A percentile compares a stretch with the other conserved stretches of the same genome.
Evolutionary conservation across 2,113 vertebrate genomes (phyloP).

Genomic region (Ahaetulla prasina): DNA sequence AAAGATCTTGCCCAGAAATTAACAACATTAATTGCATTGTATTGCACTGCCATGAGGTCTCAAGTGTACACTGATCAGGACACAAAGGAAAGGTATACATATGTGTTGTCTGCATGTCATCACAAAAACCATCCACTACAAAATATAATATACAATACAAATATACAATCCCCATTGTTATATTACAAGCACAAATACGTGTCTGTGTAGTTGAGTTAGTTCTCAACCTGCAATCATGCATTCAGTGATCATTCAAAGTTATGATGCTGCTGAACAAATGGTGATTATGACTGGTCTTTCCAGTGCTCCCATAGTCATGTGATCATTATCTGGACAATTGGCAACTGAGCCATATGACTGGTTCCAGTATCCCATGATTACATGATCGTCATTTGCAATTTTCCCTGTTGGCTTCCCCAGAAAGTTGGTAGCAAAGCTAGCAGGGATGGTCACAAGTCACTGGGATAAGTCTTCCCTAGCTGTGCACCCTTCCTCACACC

Average conservation of each 20-base stretch:
- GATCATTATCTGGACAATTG: neutral
- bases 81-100: neutral
- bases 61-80: neutral
- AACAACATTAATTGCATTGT: neutral
- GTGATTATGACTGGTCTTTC: neutral
- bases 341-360: neutral
- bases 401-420: neutral
- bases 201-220: neutral
- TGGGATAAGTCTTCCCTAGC: neutral
- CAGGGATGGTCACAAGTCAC: neutral
- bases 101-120: neutral
- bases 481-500: neutral
- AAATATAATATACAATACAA: neutral
- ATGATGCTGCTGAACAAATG: neutral
- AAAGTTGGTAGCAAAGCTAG: neutral
- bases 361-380: neutral
- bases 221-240: neutral
- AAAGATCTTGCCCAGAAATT: neutral
- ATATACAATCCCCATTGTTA: neutral
- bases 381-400: neutral
- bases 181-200: neutral
- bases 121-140: neutral
- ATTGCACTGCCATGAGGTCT: neutral
- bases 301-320: neutral
- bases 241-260: neutral